Conservation (phyloP, 2,888 invertebrate species). For the Melieria omissa region DNA sequence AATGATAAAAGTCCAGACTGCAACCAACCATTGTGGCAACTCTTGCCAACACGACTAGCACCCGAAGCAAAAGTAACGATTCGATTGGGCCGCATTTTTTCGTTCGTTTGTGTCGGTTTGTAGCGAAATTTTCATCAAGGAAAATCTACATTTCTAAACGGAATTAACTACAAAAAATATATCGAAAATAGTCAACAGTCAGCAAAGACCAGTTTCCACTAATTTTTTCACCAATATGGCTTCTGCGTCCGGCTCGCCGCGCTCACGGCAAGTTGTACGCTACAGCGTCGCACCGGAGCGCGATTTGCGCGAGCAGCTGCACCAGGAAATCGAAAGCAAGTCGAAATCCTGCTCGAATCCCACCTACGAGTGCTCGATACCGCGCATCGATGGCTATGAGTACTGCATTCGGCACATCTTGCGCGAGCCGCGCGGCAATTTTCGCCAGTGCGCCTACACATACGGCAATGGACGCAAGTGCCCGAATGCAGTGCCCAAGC, state of each 20-base stretch:
- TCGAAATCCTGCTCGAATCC: conserved; percentile 73
- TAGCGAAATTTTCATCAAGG: too few species aligned
- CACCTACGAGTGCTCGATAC: conserved; percentile 75
- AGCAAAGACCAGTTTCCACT: not conserved
- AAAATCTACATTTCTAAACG: too few species aligned
- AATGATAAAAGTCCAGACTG: too few species aligned
- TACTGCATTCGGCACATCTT: conserved; percentile 89
- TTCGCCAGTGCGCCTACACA: conserved; percentile 80
- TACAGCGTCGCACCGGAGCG: conserved; percentile 55
- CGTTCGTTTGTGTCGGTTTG: too few species aligned
- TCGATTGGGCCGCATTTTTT: not conserved
- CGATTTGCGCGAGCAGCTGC: conserved; percentile 69
- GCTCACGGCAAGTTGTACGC: conserved; percentile 15
- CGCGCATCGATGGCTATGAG: conserved; percentile 77
- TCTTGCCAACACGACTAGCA: too few species aligned
- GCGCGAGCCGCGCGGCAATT: conserved; percentile 85
- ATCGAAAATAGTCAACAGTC: not conserved
- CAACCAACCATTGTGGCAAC: too few species aligned
- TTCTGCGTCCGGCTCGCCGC: not conserved
- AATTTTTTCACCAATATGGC: not conserved
- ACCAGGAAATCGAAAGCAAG: conserved; percentile 73
- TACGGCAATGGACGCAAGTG: conserved; percentile 78
- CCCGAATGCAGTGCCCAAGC: conserved; percentile 79
- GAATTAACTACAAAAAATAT: not conserved
- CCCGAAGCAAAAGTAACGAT: not conserved